Base-by-base conservation (phyloP, 2,888 invertebrate species). In the Vanessa cardui region DNA sequence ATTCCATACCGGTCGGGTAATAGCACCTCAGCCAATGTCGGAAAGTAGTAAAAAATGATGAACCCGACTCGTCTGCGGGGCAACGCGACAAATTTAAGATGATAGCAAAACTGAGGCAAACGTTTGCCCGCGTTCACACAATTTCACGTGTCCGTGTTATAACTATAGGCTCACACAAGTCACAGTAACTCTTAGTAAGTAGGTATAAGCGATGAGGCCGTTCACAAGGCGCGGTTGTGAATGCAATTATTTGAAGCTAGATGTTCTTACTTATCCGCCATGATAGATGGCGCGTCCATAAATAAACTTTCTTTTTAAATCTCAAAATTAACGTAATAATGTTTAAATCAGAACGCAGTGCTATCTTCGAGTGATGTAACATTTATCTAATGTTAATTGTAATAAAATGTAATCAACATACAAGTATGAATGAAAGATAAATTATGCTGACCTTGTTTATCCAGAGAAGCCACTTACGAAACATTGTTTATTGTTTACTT, bases 1-100 rank as follows among this genome's bases (percentile, higher is more conserved):
- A 80, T 80, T 85, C 80, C 78, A 73, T 68, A 73, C 73, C 74
- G 80, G 86, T 78, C 84, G 85, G 80, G 79, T 88, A 83, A 87
- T 85, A 85, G 69, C 73, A 69, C 65, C 74, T 84, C 80, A 79
- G 76, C 77, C 79, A 76, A 80, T 80, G 83, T 77, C 82, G 79
- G 81, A 79, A 80, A 82, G 82, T 76, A 78, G 78, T 78, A 75
- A 76, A 75, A 83, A 82, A 81, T 78, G 83, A 85, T 86, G 85
- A 75, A 86, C 85, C 84, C 81, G 83, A 77, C 83, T 83, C 82
- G 86, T 83, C 85, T 83, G 82, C 79, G 82, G 80, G 83, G 83
- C 83, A 83, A 87, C 76, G 82, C 88, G 88, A 89, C 89, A 86
- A 83, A 86, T 83, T 88, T 79, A 77, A 86, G 85, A 86, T 82